Base-by-base conservation (phyloP, 64 coral and sea anemone genomes). In the Actinia tenebrosa region DNA sequence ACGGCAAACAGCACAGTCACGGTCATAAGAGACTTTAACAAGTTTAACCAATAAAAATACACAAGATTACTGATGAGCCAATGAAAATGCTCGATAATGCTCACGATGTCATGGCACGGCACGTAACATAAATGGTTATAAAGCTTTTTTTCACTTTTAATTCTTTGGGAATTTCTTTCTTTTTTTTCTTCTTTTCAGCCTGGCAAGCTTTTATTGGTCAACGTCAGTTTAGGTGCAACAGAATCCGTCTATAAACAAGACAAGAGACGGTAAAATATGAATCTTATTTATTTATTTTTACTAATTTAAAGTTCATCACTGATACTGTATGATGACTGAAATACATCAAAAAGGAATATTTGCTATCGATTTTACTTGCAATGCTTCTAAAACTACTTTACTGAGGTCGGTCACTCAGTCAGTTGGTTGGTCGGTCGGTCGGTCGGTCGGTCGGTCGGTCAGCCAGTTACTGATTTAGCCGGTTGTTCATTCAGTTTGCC, bases 121-220 rank as follows among this genome's bases (percentile, higher is more conserved):
- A 50, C 3, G 47, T 5, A 4, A 50, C 47, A 50, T 4, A 50
- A 50, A 50, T 50, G 47, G 3, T 50, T 50, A 8, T 50, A 8
- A 50, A 50, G 47, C 47, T 50, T 27, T 64, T 16, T 84, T 14
- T 10, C 14, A 45, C 25, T 58, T 42, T 3, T 23, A 17, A 43
- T 22, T 79, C 20, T 5, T 78, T 56, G 46, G n/a, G 15, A 45
- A 53, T 79, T 43, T 9, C 42, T 81, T 15, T 60, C 3, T 19
- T 9, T 75, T 81, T 15, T 60, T 6, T 19, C 44, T 26, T 53
- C n/a, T n/a, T n/a, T n/a, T n/a, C n/a, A 95, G 94, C 58, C 90
- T 62, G 94, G 94, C 45, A 95, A 95, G 44, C 80, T 95, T 42
- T 83, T 95, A 18, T 84, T 95, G 53, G 91, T 87, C 6, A 95